A percentile compares a stretch with the other conserved stretches of the same genome.
Conservation (phyloP, 2,888 invertebrate species). For the Drosophila rellima region DNA sequence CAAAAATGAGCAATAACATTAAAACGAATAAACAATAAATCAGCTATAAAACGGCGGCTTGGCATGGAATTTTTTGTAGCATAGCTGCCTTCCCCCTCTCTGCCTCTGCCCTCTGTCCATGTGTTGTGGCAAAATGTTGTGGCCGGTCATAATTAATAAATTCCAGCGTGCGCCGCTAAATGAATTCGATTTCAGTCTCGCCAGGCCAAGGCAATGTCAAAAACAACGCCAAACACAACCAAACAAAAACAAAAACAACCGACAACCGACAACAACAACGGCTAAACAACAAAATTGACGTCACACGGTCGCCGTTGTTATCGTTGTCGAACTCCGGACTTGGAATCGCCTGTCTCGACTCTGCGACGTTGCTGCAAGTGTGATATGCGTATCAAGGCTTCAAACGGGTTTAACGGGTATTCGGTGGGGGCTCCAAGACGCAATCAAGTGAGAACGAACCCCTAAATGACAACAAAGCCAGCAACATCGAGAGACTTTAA, state of each 20-base stretch:
- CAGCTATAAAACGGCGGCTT: constrained; percentile 64
- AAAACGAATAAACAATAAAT: constrained; percentile 72
- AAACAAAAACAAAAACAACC: constrained; percentile 39
- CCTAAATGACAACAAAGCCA: constrained; percentile 15
- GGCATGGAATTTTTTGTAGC: constrained; percentile 72
- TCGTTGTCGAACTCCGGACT: constrained; percentile 7
- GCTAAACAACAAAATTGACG: constrained; percentile 71
- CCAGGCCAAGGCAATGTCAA: constrained; percentile 60
- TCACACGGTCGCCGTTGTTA: constrained; percentile 57
- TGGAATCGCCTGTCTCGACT: constrained; percentile 34
- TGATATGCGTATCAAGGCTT: constrained; percentile 64
- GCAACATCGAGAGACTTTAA: constrained; percentile 12
- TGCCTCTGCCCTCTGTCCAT: neutral
- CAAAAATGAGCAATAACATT: constrained; percentile 65
- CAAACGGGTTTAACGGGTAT: constrained; percentile 71
- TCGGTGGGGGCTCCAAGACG: constrained; percentile 86
- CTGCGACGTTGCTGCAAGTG: constrained; percentile 60
- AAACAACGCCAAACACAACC: constrained; percentile 49
- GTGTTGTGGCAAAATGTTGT: constrained; percentile 39
- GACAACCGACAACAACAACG: constrained; percentile 13
- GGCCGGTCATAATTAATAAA: constrained; percentile 73
- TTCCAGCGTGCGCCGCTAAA: constrained; percentile 75
- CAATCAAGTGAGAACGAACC: constrained; percentile 82
- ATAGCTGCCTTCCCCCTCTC: constrained; percentile 36
- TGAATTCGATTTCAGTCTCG: constrained; percentile 48